A percentile compares a stretch with the other conserved stretches of the same genome.
Conservation (phyloP, 1,140 invertebrate genomes). For the Metaphire vulgaris region DNA sequence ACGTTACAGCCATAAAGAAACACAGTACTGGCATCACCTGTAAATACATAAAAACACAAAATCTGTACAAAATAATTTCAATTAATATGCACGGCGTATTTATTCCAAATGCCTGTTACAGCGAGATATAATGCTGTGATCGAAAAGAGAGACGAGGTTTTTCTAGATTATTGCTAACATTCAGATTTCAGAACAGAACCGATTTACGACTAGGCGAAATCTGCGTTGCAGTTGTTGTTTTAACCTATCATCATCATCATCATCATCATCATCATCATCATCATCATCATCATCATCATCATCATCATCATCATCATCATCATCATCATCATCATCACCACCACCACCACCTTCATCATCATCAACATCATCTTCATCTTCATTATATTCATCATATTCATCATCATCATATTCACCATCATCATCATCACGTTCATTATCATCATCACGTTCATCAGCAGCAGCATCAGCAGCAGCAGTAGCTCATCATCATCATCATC, state of each 20-base stretch:
- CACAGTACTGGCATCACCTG: neutral
- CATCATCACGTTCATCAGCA: too few relatives aligned
- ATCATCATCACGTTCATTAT: too few relatives aligned
- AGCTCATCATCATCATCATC: too few relatives aligned
- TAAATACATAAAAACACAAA: neutral
- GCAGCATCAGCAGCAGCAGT: too few relatives aligned
- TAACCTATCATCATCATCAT: too few relatives aligned
- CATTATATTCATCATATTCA: too few relatives aligned
- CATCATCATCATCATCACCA: neutral
- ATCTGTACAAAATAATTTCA: neutral
- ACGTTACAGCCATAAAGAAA: conserved; percentile 1
- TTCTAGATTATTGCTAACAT: neutral
- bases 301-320: neutral
- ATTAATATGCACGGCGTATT: too few relatives aligned
- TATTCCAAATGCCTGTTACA: too few relatives aligned
- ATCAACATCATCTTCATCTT: too few relatives aligned
- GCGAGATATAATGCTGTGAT: too few relatives aligned
- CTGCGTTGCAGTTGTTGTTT: neutral
- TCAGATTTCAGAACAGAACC: neutral
- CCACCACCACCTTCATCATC: neutral
- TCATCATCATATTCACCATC: too few relatives aligned
- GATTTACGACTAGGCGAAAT: neutral
- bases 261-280: neutral
- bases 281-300: conserved; percentile 6
- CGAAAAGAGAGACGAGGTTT: neutral